Conservation (phyloP, 2,113 vertebrate species). For the Suncus etruscus region DNA sequence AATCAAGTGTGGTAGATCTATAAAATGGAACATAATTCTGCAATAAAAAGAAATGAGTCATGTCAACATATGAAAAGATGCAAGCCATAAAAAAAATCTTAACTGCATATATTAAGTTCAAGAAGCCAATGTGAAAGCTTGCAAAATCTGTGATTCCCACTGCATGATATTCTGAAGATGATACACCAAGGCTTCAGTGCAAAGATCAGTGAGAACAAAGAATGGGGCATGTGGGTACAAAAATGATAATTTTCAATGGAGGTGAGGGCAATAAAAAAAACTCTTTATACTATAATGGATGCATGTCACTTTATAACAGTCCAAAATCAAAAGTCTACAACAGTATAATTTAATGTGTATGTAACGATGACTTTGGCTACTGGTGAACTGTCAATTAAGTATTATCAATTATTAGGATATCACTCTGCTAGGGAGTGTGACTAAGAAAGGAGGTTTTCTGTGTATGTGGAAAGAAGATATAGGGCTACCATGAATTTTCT, state of each 20-base stretch:
- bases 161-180: not conserved
- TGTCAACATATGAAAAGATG: not conserved
- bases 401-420: not conserved
- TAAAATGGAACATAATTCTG: not conserved
- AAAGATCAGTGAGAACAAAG: not conserved
- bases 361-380: not conserved
- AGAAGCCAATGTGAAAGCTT: constrained; percentile 12
- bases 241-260: not conserved
- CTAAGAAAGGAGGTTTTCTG: not conserved
- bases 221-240: not conserved
- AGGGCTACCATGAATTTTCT: not conserved
- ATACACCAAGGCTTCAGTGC: not conserved
- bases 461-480: not conserved
- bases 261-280: not conserved
- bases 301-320: not conserved
- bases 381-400: not conserved
- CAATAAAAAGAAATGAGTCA: not conserved
- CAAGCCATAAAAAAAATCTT: not conserved
- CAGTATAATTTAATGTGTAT: not conserved
- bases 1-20: not conserved
- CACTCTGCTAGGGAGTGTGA: not conserved
- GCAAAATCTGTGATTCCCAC: not conserved
- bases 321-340: not conserved
- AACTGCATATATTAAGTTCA: not conserved
- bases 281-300: not conserved